Base-by-base conservation (phyloP, 2,888 invertebrate genomes). In the Idaea biselata region DNA sequence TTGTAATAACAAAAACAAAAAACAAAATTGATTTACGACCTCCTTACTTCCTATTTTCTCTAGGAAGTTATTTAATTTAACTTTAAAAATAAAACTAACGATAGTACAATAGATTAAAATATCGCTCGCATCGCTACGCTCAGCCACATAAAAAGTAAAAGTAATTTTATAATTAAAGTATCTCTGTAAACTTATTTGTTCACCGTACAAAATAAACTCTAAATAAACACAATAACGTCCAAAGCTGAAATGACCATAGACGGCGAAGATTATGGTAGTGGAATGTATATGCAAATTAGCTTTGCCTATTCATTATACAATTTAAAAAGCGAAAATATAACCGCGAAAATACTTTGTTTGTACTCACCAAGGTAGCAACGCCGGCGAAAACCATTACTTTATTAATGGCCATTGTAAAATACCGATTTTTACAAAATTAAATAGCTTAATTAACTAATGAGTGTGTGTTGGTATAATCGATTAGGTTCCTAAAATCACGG, bases 371-470 rank as follows among this genome's bases (percentile, higher is more conserved):
- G 14, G 82, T 81, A 44, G 70, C 67, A 59, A 79, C 67, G 58
- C 82, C 82, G 18, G 82, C 77, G 18, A 75, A 68, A 17, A 81
- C 77, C 80, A 82, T 79, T 59, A 74, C 70, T 66, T 70, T 78
- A 68, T 81, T 81, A 6, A 77, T 59, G 6, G 68, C 63, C 79
- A 81, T 79, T 65, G 54, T 72, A 61, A 59, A 60, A 58, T n/a
- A 17, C 53, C 8, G 44, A 44, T 8, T 32, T 55, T 31, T 44
- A 11, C n/a, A 59, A 31, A 60, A 64, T 65, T 11, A 44, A 44
- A 11, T 3, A 7, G 14, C 44, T 8, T 44, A 44, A 8, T 44
- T 8, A 44, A 44, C 44, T 44, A 44, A 44, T 65, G 68, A 68
- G 65, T 63, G 65, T 62, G 60, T 63, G 63, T 32, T n/a, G 44